Evolutionary conservation across 2,888 invertebrate genomes (phyloP).

Genomic region (Lepidochrysops patricia): DNA sequence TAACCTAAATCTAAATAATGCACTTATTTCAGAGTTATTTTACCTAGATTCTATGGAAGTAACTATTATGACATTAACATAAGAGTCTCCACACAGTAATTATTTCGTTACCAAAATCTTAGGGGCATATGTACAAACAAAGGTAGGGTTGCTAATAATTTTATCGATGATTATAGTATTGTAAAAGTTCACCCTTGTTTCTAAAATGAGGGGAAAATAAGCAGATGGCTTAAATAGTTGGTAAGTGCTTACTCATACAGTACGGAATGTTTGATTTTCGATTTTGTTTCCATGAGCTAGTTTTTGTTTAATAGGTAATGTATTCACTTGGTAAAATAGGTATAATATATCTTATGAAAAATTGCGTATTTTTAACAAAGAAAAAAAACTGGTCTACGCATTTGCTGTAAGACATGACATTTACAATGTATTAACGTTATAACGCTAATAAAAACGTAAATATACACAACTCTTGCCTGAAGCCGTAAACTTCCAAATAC

Average conservation of each 20-base stretch:
- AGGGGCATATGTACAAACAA: too few relatives aligned
- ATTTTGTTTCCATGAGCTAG: background rate
- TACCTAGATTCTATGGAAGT: too few relatives aligned
- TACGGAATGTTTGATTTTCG: background rate
- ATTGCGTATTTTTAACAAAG: too few relatives aligned
- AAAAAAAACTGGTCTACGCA: too few relatives aligned
- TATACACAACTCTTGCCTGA: background rate
- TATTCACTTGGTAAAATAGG: too few relatives aligned
- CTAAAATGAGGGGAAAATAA: background rate
- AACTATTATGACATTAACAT: too few relatives aligned
- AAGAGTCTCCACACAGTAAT: too few relatives aligned
- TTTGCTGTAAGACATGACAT: background rate
- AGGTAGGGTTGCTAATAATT: background rate
- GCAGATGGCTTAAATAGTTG: background rate
- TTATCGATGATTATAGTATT: background rate
- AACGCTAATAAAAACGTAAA: conserved; percentile 10
- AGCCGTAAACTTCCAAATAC: conserved; percentile 2
- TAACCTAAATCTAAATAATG: too few relatives aligned
- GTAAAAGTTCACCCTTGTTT: background rate
- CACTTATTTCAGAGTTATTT: too few relatives aligned
- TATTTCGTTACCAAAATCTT: too few relatives aligned
- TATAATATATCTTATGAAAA: too few relatives aligned
- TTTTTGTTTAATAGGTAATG: too few relatives aligned
- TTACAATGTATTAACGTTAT: conserved; percentile 4
- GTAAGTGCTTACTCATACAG: background rate